Percentiles rank a stretch among this genome's conserved stretches.
phyloP scores from a whole-genome alignment of 2,797 vertebrate species.

The Podargus strigoides region DNA sequence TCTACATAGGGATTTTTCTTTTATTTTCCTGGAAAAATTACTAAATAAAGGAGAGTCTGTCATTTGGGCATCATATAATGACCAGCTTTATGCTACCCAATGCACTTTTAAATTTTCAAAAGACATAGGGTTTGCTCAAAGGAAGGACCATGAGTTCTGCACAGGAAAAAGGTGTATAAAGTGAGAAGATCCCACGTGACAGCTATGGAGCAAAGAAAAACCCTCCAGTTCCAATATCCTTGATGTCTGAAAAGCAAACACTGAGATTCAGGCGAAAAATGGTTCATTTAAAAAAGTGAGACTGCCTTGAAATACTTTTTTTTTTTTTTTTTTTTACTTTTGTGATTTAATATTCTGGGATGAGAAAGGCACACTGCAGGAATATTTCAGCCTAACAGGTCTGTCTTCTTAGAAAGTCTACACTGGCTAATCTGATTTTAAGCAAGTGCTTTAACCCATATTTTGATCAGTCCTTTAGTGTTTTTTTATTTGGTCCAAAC shows the following conservation, averaged over 20 bases:
- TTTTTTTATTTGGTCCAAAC: not conserved
- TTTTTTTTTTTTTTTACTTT: not conserved
- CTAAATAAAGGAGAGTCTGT: not conserved
- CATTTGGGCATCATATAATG: not conserved
- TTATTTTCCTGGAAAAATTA: not conserved
- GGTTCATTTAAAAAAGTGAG: not conserved
- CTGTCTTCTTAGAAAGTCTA: not conserved
- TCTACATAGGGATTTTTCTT: not conserved
- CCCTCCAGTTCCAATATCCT: not conserved
- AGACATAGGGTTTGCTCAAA: not conserved
- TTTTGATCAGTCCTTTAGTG: not conserved
- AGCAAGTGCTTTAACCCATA: not conserved
- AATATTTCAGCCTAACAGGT: not conserved
- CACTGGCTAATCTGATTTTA: not conserved
- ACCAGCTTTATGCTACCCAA: not conserved
- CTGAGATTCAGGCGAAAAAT: not conserved
- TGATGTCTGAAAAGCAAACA: not conserved
- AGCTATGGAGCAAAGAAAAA: not conserved
- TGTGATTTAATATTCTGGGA: not conserved
- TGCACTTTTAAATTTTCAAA: not conserved
- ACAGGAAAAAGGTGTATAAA: not conserved
- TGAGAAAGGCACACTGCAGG: not conserved
- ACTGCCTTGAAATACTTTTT: not conserved
- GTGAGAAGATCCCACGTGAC: not conserved
- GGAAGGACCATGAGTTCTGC: not conserved